phyloP scores from a whole-genome alignment of 2,797 vertebrate species.

The Melanotaenia maccullochi region DNA sequence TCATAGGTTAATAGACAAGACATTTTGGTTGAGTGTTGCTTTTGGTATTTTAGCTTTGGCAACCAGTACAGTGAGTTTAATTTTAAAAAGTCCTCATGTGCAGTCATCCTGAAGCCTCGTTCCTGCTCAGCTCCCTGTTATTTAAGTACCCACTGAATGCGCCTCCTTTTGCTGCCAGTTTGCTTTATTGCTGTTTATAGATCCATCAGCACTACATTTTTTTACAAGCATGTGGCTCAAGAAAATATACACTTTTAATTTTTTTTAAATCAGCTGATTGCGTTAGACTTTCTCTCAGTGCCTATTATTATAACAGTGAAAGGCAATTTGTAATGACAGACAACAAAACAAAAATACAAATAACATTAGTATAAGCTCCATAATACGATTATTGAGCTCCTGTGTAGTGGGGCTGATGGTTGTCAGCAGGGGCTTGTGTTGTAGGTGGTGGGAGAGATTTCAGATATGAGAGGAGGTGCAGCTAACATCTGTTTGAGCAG shows the following conservation, averaged over 20 bases:
- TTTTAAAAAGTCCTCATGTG: slow-evolving; percentile 67
- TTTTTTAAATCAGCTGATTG: not conserved
- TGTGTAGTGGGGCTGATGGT: slow-evolving; percentile 30
- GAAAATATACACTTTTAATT: not conserved
- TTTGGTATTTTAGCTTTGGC: slow-evolving; percentile 70
- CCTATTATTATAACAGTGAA: not conserved
- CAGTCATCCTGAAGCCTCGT: slow-evolving; percentile 61
- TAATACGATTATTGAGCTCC: slow-evolving; percentile 32
- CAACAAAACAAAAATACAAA: slow-evolving; percentile 4
- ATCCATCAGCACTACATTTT: slow-evolving; percentile 26
- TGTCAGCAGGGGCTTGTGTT: slow-evolving; percentile 55
- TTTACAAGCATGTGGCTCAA: slow-evolving; percentile 12
- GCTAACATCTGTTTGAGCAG: slow-evolving; percentile 77
- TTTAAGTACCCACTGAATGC: slow-evolving; percentile 50
- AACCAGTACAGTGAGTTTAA: slow-evolving; percentile 57
- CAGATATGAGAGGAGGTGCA: slow-evolving; percentile 60
- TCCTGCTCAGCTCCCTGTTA: slow-evolving; percentile 56
- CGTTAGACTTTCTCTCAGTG: slow-evolving; percentile 3
- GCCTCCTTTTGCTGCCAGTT: slow-evolving; percentile 46
- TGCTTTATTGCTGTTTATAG: slow-evolving; percentile 46
- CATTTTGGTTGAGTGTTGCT: slow-evolving; percentile 73
- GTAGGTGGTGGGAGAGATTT: slow-evolving; percentile 60
- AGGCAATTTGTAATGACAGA: not conserved
- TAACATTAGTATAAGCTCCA: not conserved
- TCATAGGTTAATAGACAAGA: slow-evolving; percentile 80